Evolutionary conservation across 2,113 vertebrate genomes (phyloP), one percentile per base, ranked within the genome.

Genomic region (Trochalopteron elliotii): DNA sequence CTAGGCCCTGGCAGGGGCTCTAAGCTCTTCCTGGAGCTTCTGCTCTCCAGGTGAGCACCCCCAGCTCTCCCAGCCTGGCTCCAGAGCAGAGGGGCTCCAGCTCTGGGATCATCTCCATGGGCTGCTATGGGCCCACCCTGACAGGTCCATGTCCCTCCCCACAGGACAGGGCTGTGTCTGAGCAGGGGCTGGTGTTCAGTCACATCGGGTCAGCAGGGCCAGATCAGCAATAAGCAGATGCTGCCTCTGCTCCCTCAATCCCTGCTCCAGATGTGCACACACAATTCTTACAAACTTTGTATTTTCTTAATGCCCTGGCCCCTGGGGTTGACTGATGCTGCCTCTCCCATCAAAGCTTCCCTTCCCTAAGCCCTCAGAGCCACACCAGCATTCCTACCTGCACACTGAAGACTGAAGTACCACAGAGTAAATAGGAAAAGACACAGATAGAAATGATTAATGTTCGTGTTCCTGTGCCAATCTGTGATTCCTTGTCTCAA

Each of bases 21-120:
- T 22, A 4, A 75, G 47, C 0, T 20, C 14, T 68, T 39, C 45
- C 40, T 5, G 1, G n/a, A 83, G 2, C 53, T 76, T 55, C 10
- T 45, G 27, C 0, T 52, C 19, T 76, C 47, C 55, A n/a, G 17
- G 6, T 35, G 70, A 69, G 2, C 17, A 12, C 14, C 11, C 21
- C 14, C n/a, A 76, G 30, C n/a, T 47, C 24, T 75, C 17, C 61
- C 70, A 89, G 39, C n/a, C 45, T 61, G 53, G 28, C 45, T 53
- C 16, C 78, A 75, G 28, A 52, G 28, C 68, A 74, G 52, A 67
- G 33, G 33, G 15, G 28, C 39, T 59, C 52, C 53, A 53, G 24
- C 14, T 14, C 3, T 14, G 14, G 3, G 3, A 2, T 11, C 13
- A 47, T 5, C 30, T 47, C 78, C 0, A 0, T 25, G 53, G 30